These are phyloP conservation scores for Vireo altiloquus DNA, from an alignment of 2,113 vertebrate species.

Conservation along the genomic window DNA sequence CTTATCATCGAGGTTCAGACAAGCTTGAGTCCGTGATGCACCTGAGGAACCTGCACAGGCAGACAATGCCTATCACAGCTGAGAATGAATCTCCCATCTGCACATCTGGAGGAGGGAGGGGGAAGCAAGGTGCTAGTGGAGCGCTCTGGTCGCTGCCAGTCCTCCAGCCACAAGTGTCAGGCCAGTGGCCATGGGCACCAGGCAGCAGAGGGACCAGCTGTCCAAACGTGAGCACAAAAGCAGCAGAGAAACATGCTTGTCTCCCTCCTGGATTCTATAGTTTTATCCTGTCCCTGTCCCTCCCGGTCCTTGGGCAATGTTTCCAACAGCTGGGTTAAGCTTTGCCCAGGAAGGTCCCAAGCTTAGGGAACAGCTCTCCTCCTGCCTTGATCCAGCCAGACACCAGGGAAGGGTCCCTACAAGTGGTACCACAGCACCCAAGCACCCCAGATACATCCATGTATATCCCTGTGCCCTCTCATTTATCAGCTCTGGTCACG, in stretches of 20 bases:
- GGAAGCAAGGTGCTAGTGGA: neutral
- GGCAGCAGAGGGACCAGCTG: neutral
- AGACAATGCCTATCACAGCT: neutral
- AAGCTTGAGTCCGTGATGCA: conserved; percentile 9
- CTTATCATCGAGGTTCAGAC: conserved; percentile 72
- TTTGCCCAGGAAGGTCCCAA: neutral
- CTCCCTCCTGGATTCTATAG: neutral
- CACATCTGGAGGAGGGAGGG: neutral
- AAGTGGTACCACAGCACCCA: neutral
- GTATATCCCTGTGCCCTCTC: neutral
- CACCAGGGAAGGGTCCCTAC: neutral
- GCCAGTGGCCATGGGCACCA: neutral
- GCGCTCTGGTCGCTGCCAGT: neutral
- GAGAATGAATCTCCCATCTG: conserved; percentile 3
- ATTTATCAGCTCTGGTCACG: neutral
- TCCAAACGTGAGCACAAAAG: neutral
- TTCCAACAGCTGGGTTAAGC: neutral
- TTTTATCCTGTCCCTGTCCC: too few species aligned
- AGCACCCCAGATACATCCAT: neutral
- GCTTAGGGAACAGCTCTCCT: neutral
- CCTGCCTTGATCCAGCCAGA: neutral
- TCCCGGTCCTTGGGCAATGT: neutral
- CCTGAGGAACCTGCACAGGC: conserved; percentile 41
- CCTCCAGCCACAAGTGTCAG: neutral
- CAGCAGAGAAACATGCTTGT: neutral